Evolutionary conservation across 2,113 vertebrate species (phyloP).

Genomic region (Peucedramus taeniatus): DNA sequence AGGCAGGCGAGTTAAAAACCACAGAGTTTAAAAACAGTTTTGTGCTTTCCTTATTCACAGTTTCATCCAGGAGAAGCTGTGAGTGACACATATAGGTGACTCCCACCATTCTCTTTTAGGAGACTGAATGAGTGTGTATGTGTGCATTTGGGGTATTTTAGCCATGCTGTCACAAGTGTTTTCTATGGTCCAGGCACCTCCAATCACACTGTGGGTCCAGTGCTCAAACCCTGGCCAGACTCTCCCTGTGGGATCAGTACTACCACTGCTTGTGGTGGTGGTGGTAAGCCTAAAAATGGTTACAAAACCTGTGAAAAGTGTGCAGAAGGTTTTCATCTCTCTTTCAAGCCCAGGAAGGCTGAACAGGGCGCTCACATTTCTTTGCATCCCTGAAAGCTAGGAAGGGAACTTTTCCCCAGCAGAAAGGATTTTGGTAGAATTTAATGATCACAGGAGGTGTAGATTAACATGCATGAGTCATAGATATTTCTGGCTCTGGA

Average conservation of each 20-base stretch:
- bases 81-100: neutral
- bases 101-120: neutral
- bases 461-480: neutral
- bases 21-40: neutral
- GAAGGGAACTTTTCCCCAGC: neutral
- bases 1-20: neutral
- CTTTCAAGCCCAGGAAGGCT: neutral
- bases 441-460: neutral
- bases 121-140: neutral
- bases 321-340: neutral
- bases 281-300: neutral
- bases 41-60: neutral
- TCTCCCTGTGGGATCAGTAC: neutral
- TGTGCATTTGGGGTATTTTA: neutral
- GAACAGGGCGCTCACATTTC: neutral
- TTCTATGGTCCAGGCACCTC: neutral
- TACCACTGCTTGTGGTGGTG: accelerated
- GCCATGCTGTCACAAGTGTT: neutral
- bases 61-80: neutral
- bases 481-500: neutral
- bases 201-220: accelerated
- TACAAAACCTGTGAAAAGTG: neutral
- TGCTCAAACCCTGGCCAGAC: neutral
- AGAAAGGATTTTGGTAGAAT: neutral
- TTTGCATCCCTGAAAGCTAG: neutral